A percentile compares a stretch with the other conserved stretches of the same genome.
These are phyloP conservation scores for Drosophila jambulina DNA, from an alignment of 1,140 invertebrate species.

Conservation along the genomic window DNA sequence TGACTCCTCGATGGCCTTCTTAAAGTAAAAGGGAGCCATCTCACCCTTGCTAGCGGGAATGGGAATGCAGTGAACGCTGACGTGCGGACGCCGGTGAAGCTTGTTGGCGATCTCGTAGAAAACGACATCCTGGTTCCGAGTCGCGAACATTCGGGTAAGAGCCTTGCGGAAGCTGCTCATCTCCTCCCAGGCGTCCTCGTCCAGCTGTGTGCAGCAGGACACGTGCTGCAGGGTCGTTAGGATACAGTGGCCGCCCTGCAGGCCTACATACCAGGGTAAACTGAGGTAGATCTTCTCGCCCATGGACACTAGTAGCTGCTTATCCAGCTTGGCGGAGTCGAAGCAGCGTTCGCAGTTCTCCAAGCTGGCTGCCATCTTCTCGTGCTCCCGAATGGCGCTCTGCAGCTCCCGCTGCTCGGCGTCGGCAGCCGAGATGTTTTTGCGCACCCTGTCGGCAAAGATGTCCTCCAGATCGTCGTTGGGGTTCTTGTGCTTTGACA, in stretches of 20 bases:
- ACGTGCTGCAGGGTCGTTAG: conserved; percentile 94
- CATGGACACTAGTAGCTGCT: conserved; percentile 94
- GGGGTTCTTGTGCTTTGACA: conserved; percentile 88
- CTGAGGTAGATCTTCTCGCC: conserved; percentile 93
- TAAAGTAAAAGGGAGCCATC: conserved; percentile 97
- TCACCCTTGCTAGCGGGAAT: conserved; percentile 87
- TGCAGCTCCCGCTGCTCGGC: conserved; percentile 88
- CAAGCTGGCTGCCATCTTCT: conserved; percentile 86
- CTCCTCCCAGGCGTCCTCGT: conserved; percentile 97
- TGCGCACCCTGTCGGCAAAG: conserved; percentile 88
- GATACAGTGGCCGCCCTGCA: conserved; percentile 95
- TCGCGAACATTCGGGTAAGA: conserved; percentile 91
- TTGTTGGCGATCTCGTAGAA: conserved; percentile 95
- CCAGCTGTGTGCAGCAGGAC: conserved; percentile 91
- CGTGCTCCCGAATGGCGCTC: conserved; percentile 90
- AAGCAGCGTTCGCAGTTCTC: conserved; percentile 94
- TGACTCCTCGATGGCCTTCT: conserved; percentile 98
- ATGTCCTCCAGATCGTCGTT: conserved; percentile 95
- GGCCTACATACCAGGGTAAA: conserved; percentile 91
- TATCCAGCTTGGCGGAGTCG: conserved; percentile 91
- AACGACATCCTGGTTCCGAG: conserved; percentile 91
- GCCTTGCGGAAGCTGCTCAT: conserved; percentile 91
- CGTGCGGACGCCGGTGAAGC: conserved; percentile 92
- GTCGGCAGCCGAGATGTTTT: conserved; percentile 89
- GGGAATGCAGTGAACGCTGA: conserved; percentile 96